A percentile compares a stretch with the other conserved stretches of the same genome.
These are phyloP conservation scores for Echinometra lucunter DNA, from an alignment of 53 echinoderm and acorn worm species.

Conservation along the genomic window DNA sequence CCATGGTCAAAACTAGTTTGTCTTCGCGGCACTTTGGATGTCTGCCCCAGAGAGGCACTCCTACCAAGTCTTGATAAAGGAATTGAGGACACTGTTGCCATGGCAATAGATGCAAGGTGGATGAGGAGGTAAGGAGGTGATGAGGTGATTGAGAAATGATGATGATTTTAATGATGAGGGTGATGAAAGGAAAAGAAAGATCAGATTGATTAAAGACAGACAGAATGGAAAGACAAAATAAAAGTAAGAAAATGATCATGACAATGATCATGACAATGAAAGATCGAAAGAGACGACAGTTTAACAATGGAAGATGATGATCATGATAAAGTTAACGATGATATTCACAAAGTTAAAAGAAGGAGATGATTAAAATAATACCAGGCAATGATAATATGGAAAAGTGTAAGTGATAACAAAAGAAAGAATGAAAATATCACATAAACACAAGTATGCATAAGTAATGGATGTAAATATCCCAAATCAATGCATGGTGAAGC, in stretches of 20 bases:
- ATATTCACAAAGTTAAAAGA: no score
- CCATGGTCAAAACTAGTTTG: slow-evolving; percentile 69
- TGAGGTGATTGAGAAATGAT: neutral
- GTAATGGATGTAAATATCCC: neutral
- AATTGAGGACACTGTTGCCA: slow-evolving; percentile 82
- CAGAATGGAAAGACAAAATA: neutral
- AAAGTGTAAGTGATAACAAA: neutral
- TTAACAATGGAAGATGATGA: neutral
- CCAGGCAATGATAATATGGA: neutral
- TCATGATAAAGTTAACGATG: no score
- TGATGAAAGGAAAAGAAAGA: neutral
- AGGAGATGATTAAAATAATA: neutral
- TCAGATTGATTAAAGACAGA: neutral
- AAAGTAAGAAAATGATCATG: neutral
- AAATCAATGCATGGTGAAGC: neutral
- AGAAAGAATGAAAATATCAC: neutral
- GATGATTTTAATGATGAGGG: neutral
- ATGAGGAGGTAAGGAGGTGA: neutral
- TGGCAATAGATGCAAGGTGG: neutral
- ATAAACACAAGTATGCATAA: neutral
- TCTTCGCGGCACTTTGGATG: slow-evolving; percentile 88
- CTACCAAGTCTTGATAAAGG: slow-evolving; percentile 92
- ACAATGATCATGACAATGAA: slow-evolving; percentile 22
- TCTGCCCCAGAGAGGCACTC: slow-evolving; percentile 94
- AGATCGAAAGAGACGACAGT: neutral